Conservation (phyloP, 2,888 invertebrate species). For the Meta bourneti region DNA sequence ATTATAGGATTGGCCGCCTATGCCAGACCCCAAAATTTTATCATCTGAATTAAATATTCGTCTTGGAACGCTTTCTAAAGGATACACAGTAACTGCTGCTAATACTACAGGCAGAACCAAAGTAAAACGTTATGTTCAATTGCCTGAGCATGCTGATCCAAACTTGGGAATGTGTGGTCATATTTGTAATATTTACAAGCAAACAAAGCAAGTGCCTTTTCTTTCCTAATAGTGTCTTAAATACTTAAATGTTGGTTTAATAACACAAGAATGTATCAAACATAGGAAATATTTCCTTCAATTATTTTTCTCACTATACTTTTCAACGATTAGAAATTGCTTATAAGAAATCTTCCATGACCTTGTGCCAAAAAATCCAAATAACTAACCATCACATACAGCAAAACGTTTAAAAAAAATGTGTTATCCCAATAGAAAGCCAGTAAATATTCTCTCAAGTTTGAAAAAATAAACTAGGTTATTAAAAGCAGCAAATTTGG, state of each 20-base stretch:
- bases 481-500: too few species aligned
- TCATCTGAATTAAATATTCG: slow-evolving; percentile 59
- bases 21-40: slow-evolving; percentile 51
- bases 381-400: neutral
- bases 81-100: slow-evolving; percentile 49
- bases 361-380: too few species aligned
- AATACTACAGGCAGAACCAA: slow-evolving; percentile 42
- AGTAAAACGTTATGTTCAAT: slow-evolving; percentile 51
- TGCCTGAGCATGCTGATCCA: slow-evolving; percentile 66
- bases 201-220: slow-evolving; percentile 59
- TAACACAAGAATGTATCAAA: neutral
- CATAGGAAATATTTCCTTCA: neutral
- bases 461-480: too few species aligned
- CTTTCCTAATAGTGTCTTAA: neutral
- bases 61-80: slow-evolving; percentile 54
- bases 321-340: too few species aligned
- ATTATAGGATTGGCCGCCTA: slow-evolving; percentile 71
- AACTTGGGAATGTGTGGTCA: slow-evolving; percentile 66
- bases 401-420: neutral
- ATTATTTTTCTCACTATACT: too few species aligned
- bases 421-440: too few species aligned
- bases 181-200: slow-evolving; percentile 58
- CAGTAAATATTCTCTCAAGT: too few species aligned
- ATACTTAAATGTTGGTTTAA: neutral
- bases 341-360: too few species aligned